Evolutionary conservation across 2,797 vertebrate species (phyloP), one percentile per base, ranked within the genome.

Genomic region (Benthosema pterotum): DNA sequence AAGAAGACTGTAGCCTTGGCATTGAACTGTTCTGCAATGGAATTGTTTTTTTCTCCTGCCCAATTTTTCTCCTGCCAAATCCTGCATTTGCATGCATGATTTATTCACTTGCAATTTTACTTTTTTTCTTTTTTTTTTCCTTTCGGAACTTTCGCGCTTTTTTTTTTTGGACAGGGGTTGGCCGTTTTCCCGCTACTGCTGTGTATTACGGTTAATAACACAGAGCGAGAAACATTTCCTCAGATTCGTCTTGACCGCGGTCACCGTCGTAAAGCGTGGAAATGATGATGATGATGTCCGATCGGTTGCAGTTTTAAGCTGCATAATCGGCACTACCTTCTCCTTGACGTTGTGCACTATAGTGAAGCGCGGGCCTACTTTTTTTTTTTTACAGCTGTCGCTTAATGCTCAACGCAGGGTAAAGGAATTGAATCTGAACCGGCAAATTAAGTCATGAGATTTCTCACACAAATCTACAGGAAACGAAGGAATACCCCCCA

Each of bases 31-130:
- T 69, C 83, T 80, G 73, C 75, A 76, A 84, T 68, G 52, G 73
- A 68, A 51, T 22, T 18, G 22, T 11, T 9, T 8, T 8, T 32
- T 32, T 32, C 7, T 32, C 73, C 72, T 67, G 77, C 43, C 67
- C 80, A 76, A 72, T 57, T 80, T 73, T 82, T 65, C 65, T 87
- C 72, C 86, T 86, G 82, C 85, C 84, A 89, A 89, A 82, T 84
- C 72, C 65, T 69, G 74, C 78, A 60, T 70, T n/a, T 38, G 43
- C 50, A 62, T 65, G 87, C 86, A 80, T 74, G 71, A 76, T 83
- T 83, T 72, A 74, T 60, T 83, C 72, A 83, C 69, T 72, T 74
- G 67, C 62, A 57, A 38, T 38, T 80, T 81, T 78, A 74, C 22
- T 25, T 25, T 25, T 25, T 72, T 84, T 38, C 67, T 61, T 6